Conservation (phyloP, 2,797 vertebrate species). For the Ctenopoma multispine region DNA sequence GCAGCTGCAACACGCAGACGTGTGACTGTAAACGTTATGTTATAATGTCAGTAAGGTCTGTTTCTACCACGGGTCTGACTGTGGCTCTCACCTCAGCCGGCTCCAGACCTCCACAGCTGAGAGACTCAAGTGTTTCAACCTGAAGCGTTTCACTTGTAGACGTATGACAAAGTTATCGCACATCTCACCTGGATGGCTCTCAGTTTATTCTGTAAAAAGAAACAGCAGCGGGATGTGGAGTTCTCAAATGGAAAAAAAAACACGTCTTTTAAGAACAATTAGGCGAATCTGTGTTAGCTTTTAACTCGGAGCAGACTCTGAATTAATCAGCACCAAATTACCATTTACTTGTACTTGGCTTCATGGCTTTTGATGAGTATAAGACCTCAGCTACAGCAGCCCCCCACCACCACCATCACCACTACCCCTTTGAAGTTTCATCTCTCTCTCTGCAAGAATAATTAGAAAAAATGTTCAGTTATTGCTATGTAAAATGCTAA, state of each 20-base stretch:
- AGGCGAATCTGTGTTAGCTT: conserved; percentile 22
- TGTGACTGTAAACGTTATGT: conserved; percentile 55
- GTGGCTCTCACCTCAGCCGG: conserved; percentile 25
- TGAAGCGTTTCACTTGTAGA: conserved; percentile 21
- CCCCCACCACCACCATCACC: not conserved
- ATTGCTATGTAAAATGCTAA: conserved; percentile 8
- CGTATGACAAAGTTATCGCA: too few species aligned
- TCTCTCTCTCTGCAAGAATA: conserved; percentile 17
- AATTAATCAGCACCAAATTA: conserved; percentile 48
- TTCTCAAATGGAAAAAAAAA: conserved; percentile 10
- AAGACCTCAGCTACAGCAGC: conserved; percentile 24
- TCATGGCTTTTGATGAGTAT: conserved; percentile 25
- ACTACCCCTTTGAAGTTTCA: conserved; percentile 51
- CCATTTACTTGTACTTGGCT: conserved; percentile 20
- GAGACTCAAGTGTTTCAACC: conserved; percentile 1
- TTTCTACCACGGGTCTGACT: conserved; percentile 21
- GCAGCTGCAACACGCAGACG: conserved; percentile 32
- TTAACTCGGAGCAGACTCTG: conserved; percentile 39
- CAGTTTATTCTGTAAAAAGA: too few species aligned
- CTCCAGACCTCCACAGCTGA: conserved; percentile 31
- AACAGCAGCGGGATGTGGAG: not conserved
- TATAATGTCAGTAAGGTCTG: conserved; percentile 47
- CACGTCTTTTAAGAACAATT: conserved; percentile 40
- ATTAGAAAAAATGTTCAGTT: conserved; percentile 1
- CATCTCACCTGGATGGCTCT: too few species aligned